Evolutionary conservation across 2,888 invertebrate genomes (phyloP).

Genomic region (Penaeus monodon): DNA sequence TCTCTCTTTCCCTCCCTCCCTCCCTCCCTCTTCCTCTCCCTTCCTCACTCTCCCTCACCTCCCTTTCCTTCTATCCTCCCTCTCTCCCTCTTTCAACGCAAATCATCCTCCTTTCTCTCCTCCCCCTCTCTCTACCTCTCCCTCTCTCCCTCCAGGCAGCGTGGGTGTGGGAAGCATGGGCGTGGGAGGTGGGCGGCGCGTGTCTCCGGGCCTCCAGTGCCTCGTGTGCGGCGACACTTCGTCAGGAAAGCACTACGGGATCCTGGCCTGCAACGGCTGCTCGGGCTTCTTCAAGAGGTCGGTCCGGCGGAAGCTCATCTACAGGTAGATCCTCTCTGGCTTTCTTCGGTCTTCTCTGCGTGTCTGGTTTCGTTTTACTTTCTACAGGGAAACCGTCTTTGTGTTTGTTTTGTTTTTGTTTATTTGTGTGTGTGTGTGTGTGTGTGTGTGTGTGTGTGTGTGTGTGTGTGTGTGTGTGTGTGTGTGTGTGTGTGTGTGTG

Average conservation of each 20-base stretch:
- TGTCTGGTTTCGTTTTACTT: too few species aligned
- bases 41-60: neutral
- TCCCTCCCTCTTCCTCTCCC: neutral
- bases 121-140: too few species aligned
- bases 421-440: too few species aligned
- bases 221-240: slow-evolving; percentile 97
- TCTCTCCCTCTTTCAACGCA: too few species aligned
- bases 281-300: slow-evolving; percentile 98
- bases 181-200: slow-evolving; percentile 63
- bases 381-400: too few species aligned
- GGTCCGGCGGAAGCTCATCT: slow-evolving; percentile 94
- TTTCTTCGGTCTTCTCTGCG: too few species aligned
- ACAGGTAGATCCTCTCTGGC: slow-evolving; percentile 78
- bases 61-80: too few species aligned
- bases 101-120: too few species aligned
- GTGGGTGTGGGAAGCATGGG: slow-evolving; percentile 45
- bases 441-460: too few species aligned
- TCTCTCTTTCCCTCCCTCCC: neutral
- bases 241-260: slow-evolving; percentile 97
- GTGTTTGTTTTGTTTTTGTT: too few species aligned
- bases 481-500: too few species aligned
- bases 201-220: slow-evolving; percentile 83
- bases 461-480: too few species aligned
- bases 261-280: slow-evolving; percentile 98
- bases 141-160: neutral